Evolutionary conservation across 2,888 invertebrate species (phyloP), one percentile per base, ranked within the genome.

Genomic region (Diarsia mendica): DNA sequence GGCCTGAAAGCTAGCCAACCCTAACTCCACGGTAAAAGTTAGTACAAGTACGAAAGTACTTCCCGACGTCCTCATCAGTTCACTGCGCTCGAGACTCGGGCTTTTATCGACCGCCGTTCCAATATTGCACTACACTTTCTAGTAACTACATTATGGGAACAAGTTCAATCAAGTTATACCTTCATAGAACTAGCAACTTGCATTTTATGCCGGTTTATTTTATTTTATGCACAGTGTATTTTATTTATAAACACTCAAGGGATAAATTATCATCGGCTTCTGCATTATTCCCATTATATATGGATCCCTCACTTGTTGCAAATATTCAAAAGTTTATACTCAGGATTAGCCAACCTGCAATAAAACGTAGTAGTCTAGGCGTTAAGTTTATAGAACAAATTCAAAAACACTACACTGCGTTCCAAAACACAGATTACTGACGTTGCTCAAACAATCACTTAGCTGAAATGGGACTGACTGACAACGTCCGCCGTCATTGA

Each of bases 111-210:
- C 20, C 44, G 4, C 23, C 18, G 33, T 49, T 44, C 23, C 55
- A 72, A 72, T 79, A 70, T 18, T 49, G 79, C 76, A 76, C 61
- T 44, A 63, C 33, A 49, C 63, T 79, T 11, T 39, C 53, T 51
- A 0, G 63, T 55, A 72, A 80, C n/a, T 76, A 4, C 39, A 76
- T 79, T 72, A 28, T n/a, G n/a, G 48, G 61, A 48, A 33, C 39
- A 20, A 63, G 61, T 48, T 51, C 15, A 76, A 71, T 48, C 20
- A 39, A 71, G 71, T 46, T 70, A 58, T 49, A 51, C 2, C 8
- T 13, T 8, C 49, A 15, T 48, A 28, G 20, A 6, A 15, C 13
- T 23, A 28, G 73, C 23, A 23, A 28, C 33, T 3, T 44, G 13
- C 5, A n/a, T 63, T 63, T 0, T 39, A 39, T 61, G 4, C 39